A percentile compares a stretch with the other conserved stretches of the same genome.
Conservation (phyloP, 2,888 invertebrate species). For the Drosophila hamatofila region DNA sequence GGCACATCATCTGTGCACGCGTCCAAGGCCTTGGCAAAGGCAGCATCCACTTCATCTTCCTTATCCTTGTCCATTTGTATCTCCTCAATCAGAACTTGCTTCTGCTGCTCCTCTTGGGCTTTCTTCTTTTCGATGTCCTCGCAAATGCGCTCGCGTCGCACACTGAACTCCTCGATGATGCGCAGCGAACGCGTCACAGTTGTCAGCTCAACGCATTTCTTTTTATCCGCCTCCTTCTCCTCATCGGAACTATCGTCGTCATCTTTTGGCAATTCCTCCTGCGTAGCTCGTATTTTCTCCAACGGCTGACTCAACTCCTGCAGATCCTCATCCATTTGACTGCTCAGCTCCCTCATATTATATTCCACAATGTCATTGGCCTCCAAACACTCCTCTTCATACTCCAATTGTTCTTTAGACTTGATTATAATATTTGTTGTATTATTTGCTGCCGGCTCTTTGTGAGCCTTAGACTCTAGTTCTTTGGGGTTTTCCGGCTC, state of each 20-base stretch:
- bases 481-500: slow-evolving; percentile 2
- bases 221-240: slow-evolving; percentile 27
- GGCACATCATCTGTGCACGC: slow-evolving; percentile 60
- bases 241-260: slow-evolving; percentile 32
- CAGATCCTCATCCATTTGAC: slow-evolving; percentile 60
- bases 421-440: slow-evolving; percentile 1
- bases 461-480: slow-evolving; percentile 7
- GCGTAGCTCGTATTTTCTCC: background rate
- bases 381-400: slow-evolving; percentile 57
- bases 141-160: slow-evolving; percentile 38
- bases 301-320: slow-evolving; percentile 48
- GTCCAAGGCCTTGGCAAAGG: slow-evolving; percentile 58
- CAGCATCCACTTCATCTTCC: slow-evolving; percentile 27
- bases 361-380: slow-evolving; percentile 61
- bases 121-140: slow-evolving; percentile 13
- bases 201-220: slow-evolving; percentile 34
- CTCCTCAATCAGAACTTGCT: background rate
- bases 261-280: background rate
- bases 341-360: slow-evolving; percentile 67
- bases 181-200: slow-evolving; percentile 36
- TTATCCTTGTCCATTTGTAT: background rate
- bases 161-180: slow-evolving; percentile 45
- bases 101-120: background rate
- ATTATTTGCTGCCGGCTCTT: background rate
- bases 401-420: slow-evolving; percentile 38